Evolutionary conservation across 2,888 invertebrate species (phyloP).

Genomic region (Aradus depressus): DNA sequence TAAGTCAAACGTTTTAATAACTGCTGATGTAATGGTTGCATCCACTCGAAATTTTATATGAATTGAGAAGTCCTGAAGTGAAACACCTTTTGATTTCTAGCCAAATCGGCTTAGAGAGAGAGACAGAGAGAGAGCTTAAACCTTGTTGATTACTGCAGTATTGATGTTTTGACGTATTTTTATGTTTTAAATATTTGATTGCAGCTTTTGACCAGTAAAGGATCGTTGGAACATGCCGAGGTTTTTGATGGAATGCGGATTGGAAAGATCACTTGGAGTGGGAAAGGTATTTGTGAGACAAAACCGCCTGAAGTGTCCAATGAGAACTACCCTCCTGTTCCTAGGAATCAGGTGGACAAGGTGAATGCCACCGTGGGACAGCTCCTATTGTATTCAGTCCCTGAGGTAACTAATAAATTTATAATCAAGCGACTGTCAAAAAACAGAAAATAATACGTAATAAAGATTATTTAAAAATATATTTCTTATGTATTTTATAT

Average conservation of each 20-base stretch:
- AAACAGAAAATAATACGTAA: background rate
- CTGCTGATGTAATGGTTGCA: too few species aligned
- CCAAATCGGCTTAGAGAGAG: background rate
- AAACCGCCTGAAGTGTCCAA: conserved; percentile 39
- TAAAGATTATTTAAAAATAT: background rate
- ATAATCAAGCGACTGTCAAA: background rate
- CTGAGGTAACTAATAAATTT: conserved; percentile 47
- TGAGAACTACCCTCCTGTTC: conserved; percentile 61
- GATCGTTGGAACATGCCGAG: conserved; percentile 14
- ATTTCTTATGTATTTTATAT: too few species aligned
- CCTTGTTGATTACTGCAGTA: background rate
- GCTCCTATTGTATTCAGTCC: conserved; percentile 68
- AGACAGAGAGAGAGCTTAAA: background rate
- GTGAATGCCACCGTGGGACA: conserved; percentile 73
- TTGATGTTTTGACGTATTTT: background rate
- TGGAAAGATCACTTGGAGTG: conserved; percentile 51
- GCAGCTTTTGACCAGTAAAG: conserved; percentile 16
- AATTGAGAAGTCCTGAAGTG: too few species aligned
- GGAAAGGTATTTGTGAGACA: conserved; percentile 56
- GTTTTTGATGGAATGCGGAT: conserved; percentile 37
- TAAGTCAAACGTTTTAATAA: too few species aligned
- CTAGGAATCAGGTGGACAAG: conserved; percentile 74
- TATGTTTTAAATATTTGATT: background rate
- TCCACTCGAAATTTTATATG: too few species aligned
- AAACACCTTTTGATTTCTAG: too few species aligned